Evolutionary conservation across 2,888 invertebrate species (phyloP), one percentile per base, ranked within the genome.

Genomic region (Cephus sareptanus): DNA sequence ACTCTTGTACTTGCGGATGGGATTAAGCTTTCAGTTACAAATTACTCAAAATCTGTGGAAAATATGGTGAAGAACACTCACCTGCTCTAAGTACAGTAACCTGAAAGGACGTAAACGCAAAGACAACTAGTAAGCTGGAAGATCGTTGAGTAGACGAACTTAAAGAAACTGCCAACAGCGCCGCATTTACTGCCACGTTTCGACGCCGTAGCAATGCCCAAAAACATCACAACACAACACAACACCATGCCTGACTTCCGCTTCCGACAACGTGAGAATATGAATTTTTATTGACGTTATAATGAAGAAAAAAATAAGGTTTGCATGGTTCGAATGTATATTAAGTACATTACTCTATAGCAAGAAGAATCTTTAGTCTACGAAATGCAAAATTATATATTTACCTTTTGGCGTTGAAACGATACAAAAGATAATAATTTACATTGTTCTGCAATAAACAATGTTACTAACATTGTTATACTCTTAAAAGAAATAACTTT

Each of bases 161-260:
- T 23, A 9, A 56, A 9, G 9, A 56, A 56, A 56, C 82, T 89
- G 88, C 87, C 89, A 89, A 87, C 85, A 85, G 86, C 87, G 84
- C 87, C 83, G 77, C 80, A 82, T 83, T 79, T 75, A 77, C 79
- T 90, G 90, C 90, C 90, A 90, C 90, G 90, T 90, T 86, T 88
- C 86, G 85, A 82, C 56, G 56, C 56, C 56, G 56, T 23, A 23
- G 56, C 23, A 9, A 56, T 56, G 9, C 23, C 56, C 2, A 56
- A 23, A 56, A 56, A 56, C 56, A 56, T 80, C 80, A 80, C 76
- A 78, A 71, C 79, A 83, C 80, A 83, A 80, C 82, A 79, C 81
- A 79, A 76, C 75, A 79, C 80, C 80, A 81, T 79, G 77, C 78
- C 80, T 79, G 76, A 87, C 81, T 86, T 88, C 88, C 88, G 87